A percentile compares a stretch with the other conserved stretches of the same genome.
Conservation (phyloP, 2,888 invertebrate genomes). For the Incurvaria masculella region DNA sequence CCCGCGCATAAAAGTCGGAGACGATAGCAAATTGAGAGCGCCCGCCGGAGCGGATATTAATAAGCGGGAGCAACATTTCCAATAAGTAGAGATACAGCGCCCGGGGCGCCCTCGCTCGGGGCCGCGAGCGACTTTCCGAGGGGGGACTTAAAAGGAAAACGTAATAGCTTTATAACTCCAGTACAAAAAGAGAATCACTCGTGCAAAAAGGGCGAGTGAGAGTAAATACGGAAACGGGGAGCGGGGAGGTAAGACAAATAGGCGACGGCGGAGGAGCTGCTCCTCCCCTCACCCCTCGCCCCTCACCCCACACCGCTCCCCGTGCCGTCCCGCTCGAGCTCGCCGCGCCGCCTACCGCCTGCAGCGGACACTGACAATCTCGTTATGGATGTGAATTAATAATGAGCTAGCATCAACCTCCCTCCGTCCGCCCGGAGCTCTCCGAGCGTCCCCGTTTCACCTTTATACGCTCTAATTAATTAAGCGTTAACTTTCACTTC, state of each 20-base stretch:
- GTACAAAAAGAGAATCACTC: constrained; percentile 33
- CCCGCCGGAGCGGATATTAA: background rate
- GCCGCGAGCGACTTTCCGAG: constrained; percentile 20
- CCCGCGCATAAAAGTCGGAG: background rate
- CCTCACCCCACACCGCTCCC: background rate
- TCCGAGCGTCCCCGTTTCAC: too few species aligned
- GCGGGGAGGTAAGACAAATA: constrained; percentile 23
- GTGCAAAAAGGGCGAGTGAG: constrained; percentile 33
- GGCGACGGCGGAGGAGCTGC: constrained; percentile 25
- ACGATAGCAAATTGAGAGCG: background rate
- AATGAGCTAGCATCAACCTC: constrained; percentile 49
- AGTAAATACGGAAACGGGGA: constrained; percentile 34
- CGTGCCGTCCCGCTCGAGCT: background rate
- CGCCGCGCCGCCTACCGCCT: background rate
- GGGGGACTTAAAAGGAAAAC: constrained; percentile 29
- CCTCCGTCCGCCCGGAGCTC: constrained; percentile 25
- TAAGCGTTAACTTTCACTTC: too few species aligned
- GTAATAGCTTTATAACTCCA: constrained; percentile 35
- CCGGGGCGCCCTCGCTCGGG: constrained; percentile 12
- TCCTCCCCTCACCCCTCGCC: background rate
- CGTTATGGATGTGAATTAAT: constrained; percentile 54
- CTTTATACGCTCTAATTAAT: too few species aligned
- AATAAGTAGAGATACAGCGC: constrained; percentile 16
- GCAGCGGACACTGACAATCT: constrained; percentile 43
- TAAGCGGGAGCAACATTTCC: background rate